Conservation (phyloP, 2,888 invertebrate species). For the Stratiomys singularior region DNA sequence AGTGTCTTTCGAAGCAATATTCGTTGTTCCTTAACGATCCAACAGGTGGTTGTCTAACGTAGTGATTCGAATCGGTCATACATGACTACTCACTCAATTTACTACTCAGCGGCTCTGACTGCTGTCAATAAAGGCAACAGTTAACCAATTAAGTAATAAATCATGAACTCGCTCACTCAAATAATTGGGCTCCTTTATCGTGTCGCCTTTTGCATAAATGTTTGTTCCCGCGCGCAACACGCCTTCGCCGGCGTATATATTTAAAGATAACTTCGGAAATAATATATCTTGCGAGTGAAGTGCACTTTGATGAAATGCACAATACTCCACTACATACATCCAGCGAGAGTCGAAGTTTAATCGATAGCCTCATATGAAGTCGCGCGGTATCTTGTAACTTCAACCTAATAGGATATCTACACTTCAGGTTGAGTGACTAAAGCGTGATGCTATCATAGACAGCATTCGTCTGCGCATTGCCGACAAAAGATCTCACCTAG, state of each 20-base stretch:
- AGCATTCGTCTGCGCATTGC: slow-evolving; percentile 23
- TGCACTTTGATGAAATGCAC: no score
- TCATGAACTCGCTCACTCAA: slow-evolving; percentile 41
- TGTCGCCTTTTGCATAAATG: slow-evolving; percentile 29
- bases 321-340: background rate
- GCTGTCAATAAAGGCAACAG: slow-evolving; percentile 41
- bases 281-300: no score
- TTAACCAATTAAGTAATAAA: slow-evolving; percentile 44
- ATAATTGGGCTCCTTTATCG: slow-evolving; percentile 44
- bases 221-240: background rate
- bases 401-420: slow-evolving; percentile 34
- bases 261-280: no score
- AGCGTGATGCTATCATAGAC: slow-evolving; percentile 31
- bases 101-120: slow-evolving; percentile 29
- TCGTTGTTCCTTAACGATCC: background rate
- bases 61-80: background rate
- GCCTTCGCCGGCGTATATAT: background rate
- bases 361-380: slow-evolving; percentile 21
- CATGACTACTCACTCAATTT: background rate
- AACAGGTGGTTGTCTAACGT: background rate
- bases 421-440: slow-evolving; percentile 36
- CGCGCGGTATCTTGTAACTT: slow-evolving; percentile 9
- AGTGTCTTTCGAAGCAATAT: background rate
- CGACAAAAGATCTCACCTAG: slow-evolving; percentile 44
- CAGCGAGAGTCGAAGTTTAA: background rate